Evolutionary conservation across 2,113 vertebrate genomes (phyloP).

Genomic region (Callionymus lyra): DNA sequence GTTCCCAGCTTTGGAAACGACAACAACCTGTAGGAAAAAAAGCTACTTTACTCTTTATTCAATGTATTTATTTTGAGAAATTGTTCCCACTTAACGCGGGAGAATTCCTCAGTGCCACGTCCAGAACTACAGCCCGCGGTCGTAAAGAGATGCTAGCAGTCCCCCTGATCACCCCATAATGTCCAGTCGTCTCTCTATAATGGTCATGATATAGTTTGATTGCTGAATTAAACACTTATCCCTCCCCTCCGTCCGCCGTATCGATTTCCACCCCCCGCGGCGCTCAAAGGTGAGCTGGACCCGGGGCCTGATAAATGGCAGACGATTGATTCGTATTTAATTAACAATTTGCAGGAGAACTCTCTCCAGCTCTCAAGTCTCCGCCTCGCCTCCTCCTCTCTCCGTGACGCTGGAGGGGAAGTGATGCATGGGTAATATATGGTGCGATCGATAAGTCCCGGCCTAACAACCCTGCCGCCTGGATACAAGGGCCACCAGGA

Average conservation of each 20-base stretch:
- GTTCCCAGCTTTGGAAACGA: too few species aligned
- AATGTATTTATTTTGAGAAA: too few species aligned
- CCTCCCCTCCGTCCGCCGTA: constrained; percentile 56
- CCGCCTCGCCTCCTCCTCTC: constrained; percentile 39
- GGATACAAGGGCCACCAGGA: constrained; percentile 66
- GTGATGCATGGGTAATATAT: constrained; percentile 65
- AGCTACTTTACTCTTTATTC: too few species aligned
- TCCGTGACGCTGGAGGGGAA: constrained; percentile 49
- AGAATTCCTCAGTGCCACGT: too few species aligned
- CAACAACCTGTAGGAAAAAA: too few species aligned
- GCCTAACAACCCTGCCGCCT: constrained; percentile 59
- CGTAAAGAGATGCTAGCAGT: constrained; percentile 19
- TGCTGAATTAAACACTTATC: constrained; percentile 61
- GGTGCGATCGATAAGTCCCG: constrained; percentile 67
- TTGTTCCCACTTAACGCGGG: too few species aligned
- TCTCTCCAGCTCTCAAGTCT: constrained; percentile 56
- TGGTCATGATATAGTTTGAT: constrained; percentile 63
- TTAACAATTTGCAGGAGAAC: constrained; percentile 90
- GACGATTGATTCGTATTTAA: constrained; percentile 96
- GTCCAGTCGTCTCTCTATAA: constrained; percentile 49
- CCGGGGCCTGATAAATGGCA: constrained; percentile 80
- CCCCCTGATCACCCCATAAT: constrained; percentile 43
- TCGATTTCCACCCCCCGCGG: constrained; percentile 42
- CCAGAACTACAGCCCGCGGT: too few species aligned
- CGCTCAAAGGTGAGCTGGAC: constrained; percentile 56